These are phyloP conservation scores for Microcebus murinus DNA, from an alignment of 2,113 vertebrate species.

Conservation along the genomic window DNA sequence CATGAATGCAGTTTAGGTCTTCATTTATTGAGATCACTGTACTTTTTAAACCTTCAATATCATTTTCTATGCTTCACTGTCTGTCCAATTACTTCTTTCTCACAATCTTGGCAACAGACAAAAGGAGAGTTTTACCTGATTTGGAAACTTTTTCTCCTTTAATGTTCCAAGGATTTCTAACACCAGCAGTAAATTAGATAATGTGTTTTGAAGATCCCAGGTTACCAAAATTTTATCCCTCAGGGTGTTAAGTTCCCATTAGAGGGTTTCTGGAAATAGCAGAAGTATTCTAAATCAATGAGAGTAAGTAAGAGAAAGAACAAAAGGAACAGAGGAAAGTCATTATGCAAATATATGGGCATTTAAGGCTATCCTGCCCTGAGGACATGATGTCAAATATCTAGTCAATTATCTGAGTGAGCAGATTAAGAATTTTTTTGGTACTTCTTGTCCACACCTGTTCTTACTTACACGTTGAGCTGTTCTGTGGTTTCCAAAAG, in stretches of 20 bases:
- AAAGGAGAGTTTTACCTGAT: slow-evolving; percentile 13
- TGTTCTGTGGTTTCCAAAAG: neutral
- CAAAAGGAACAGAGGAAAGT: neutral
- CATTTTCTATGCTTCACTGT: neutral
- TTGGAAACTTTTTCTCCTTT: neutral
- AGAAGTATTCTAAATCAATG: neutral
- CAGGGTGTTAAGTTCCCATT: neutral
- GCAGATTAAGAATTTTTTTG: neutral
- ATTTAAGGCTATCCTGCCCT: neutral
- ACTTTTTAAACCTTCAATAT: neutral
- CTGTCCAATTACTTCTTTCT: neutral
- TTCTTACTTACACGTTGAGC: slow-evolving; percentile 21
- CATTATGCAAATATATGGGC: neutral
- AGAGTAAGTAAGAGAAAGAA: neutral
- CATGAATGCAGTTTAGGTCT: neutral
- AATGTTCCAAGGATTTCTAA: neutral
- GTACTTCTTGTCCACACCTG: neutral
- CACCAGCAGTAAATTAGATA: neutral
- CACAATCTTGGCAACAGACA: neutral
- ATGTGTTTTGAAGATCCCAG: neutral
- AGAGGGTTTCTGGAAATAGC: neutral
- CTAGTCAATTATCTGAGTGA: neutral
- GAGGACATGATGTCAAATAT: neutral
- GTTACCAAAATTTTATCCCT: slow-evolving; percentile 30
- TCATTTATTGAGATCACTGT: neutral